Evolutionary conservation across 2,888 invertebrate genomes (phyloP).

Genomic region (Anthoptus insignis): DNA sequence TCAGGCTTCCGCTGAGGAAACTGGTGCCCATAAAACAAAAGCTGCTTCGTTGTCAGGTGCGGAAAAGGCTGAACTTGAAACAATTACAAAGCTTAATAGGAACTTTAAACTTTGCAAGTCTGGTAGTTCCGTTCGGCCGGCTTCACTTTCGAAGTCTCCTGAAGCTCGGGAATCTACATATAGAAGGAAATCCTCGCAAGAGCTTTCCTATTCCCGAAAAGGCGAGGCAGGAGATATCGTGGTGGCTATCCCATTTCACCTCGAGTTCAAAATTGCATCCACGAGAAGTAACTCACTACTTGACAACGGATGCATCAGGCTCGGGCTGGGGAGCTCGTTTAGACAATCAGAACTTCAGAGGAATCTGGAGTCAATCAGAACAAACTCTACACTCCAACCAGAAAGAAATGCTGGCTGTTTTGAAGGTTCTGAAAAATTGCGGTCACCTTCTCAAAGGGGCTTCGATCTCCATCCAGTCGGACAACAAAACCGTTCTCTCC

Average conservation of each 20-base stretch:
- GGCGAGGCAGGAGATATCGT: not conserved
- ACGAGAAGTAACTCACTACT: slow-evolving; percentile 12
- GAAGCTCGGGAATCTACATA: not conserved
- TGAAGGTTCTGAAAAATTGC: slow-evolving; percentile 1
- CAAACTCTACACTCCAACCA: slow-evolving; percentile 42
- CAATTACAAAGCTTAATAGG: not conserved
- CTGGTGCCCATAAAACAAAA: not conserved
- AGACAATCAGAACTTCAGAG: slow-evolving; percentile 28
- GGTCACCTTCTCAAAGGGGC: not conserved
- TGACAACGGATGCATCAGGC: slow-evolving; percentile 42
- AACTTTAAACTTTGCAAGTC: not conserved
- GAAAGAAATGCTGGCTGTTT: slow-evolving; percentile 45
- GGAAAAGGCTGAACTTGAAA: not conserved
- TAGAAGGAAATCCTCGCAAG: not conserved
- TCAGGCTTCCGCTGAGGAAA: not conserved
- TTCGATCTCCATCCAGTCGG: slow-evolving; percentile 40
- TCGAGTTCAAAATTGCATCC: not conserved
- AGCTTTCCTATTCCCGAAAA: not conserved
- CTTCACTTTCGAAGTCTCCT: not conserved
- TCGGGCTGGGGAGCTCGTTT: slow-evolving; percentile 45
- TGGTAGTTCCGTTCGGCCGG: not conserved
- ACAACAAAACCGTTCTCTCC: slow-evolving; percentile 41
- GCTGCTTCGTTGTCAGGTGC: not conserved
- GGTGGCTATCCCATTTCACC: not conserved
- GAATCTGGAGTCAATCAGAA: slow-evolving; percentile 37